These are phyloP conservation scores for Hippocampus comes DNA, from an alignment of 2,113 vertebrate species.

Conservation along the genomic window DNA sequence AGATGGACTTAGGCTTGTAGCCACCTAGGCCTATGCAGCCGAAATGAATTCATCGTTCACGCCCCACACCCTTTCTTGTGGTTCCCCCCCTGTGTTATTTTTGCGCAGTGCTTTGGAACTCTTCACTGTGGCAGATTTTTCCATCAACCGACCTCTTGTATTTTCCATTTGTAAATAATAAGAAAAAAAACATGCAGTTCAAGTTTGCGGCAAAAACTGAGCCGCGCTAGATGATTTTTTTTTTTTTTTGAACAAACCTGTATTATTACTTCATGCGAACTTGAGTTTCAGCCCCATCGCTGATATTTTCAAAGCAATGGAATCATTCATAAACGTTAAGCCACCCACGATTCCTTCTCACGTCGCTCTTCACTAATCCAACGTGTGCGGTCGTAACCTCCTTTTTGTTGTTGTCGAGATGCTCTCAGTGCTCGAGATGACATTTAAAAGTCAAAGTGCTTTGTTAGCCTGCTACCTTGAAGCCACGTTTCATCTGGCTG, in stretches of 20 bases:
- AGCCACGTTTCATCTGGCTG: constrained; percentile 18
- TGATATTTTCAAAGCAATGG: constrained; percentile 22
- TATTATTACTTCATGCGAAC: constrained; percentile 58
- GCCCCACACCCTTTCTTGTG: constrained; percentile 38
- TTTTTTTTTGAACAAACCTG: constrained; percentile 58
- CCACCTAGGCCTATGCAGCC: background rate
- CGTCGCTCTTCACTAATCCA: constrained; percentile 2
- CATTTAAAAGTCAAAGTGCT: background rate
- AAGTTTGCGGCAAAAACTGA: constrained; percentile 29
- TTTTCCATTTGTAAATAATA: constrained; percentile 6
- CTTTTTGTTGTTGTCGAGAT: constrained; percentile 20
- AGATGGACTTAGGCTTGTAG: background rate
- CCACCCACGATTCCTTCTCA: background rate
- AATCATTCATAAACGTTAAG: constrained; percentile 15
- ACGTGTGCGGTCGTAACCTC: background rate
- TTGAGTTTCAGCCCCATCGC: constrained; percentile 25
- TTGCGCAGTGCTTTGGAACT: constrained; percentile 27
- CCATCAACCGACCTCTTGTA: constrained; percentile 15
- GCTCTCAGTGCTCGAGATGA: background rate
- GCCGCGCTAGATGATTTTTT: constrained; percentile 29
- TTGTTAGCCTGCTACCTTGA: constrained; percentile 13
- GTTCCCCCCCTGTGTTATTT: constrained; percentile 25
- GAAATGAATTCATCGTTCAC: constrained; percentile 14
- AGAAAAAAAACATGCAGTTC: constrained; percentile 41
- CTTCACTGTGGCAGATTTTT: constrained; percentile 27